Evolutionary conservation across 1,140 invertebrate species (phyloP), one percentile per base, ranked within the genome.

Genomic region (Cotesia glomerata): DNA sequence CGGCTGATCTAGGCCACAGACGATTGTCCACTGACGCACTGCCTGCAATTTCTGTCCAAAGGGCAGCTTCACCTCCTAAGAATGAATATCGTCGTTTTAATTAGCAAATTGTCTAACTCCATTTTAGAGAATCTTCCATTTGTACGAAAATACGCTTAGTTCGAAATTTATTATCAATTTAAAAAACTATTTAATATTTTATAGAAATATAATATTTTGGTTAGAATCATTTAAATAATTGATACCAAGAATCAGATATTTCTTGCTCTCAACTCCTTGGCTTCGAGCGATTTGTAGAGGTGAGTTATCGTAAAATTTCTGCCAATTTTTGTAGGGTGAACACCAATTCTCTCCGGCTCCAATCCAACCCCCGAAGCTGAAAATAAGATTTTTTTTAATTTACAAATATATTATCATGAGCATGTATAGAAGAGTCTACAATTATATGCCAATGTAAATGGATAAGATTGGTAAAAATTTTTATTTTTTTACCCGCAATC

Each of bases 311-410:
- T 96, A 96, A 7, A 95, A 90, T 76, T 91, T 92, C 83, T 96
- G 94, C 95, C 95, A 96, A 3, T 93, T 92, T 81, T 94, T 96
- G 83, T 95, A 96, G 0, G 95, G 95, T 0, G 93, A 90, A 82
- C 95, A 96, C 95, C 94, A 95, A 81, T 95, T 95, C 76, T 92
- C 93, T n/a, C 91, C 91, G 82, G 84, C 82, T 9, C 89, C 89
- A 45, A 91, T 79, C 90, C 90, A 91, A n/a, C 87, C 87, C 52
- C 84, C 85, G 72, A 86, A 89, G 67, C 88, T 89, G 61, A 69
- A 35, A 72, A 39, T 66, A 18, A 26, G 26, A 26, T 26, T 26
- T 26, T 26, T 26, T 26, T 26, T 2, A 26, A 26, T 26, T 0
- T 26, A 26, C 26, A 26, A n/a, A n/a, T 3, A 3, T 26, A 2